A percentile compares a stretch with the other conserved stretches of the same genome.
These are phyloP conservation scores for Watersipora subatra DNA, from an alignment of 1,140 invertebrate species.

Conservation along the genomic window DNA sequence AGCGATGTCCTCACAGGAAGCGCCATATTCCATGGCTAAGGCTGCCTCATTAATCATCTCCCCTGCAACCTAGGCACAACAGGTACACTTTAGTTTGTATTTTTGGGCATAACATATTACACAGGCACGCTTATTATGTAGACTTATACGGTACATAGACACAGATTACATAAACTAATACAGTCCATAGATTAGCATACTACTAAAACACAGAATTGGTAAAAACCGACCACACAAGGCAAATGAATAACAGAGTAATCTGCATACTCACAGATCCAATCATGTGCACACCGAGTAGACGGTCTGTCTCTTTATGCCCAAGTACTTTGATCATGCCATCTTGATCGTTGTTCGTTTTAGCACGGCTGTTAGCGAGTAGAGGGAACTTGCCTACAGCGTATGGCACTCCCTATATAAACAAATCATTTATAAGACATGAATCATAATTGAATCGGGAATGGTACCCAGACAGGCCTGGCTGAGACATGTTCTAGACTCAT, in stretches of 20 bases:
- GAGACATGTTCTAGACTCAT: too few species aligned
- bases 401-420: constrained; percentile 56
- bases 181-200: too few species aligned
- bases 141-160: too few species aligned
- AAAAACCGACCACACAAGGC: too few species aligned
- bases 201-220: too few species aligned
- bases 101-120: too few species aligned
- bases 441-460: neutral
- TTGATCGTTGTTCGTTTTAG: constrained; percentile 93
- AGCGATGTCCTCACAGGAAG: constrained; percentile 92
- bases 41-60: constrained; percentile 94
- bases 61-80: constrained; percentile 55
- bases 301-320: constrained; percentile 81
- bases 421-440: constrained; percentile 8
- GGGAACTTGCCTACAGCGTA: constrained; percentile 98
- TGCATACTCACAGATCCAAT: constrained; percentile 68
- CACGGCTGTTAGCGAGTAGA: constrained; percentile 89
- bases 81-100: too few species aligned
- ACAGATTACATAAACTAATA: too few species aligned
- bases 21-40: constrained; percentile 96
- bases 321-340: constrained; percentile 96
- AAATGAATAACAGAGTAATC: neutral
- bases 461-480: too few species aligned
- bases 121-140: too few species aligned
- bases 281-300: constrained; percentile 90